Base-by-base conservation (phyloP, 2,113 vertebrate genomes). In the Ornithorhynchus anatinus region DNA sequence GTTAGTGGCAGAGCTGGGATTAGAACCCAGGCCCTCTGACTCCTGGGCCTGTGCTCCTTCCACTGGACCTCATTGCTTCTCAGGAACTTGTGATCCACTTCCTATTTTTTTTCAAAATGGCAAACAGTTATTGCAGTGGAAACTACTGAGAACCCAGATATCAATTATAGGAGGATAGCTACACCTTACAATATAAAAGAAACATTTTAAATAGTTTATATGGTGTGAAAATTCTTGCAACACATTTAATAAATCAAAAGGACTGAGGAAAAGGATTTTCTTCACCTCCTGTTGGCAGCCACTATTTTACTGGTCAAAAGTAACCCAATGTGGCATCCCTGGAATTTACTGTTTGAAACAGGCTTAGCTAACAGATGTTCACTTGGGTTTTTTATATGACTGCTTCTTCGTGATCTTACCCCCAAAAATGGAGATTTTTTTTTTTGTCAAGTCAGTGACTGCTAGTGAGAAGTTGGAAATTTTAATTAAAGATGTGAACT, bases 221-320 rank as follows among this genome's bases (percentile, higher is more conserved):
- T 4, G 10, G 13, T 19, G 3, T 1, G 27, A 16, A 10, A 25
- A 1, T 25, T 1, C 20, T 42, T 3, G 0, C 19, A 10, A 14
- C 5, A 1, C 4, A 37, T 1, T 4, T 1, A 29, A 29, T 1
- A 38, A 2, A 6, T 17, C 5, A 6, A 14, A 7, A 23, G 33
- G 43, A 1, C 2, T n/a, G 15, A n/a, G 1, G 13, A 20, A 5
- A 27, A 37, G 23, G 20, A 19, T 25, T 23, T 35, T 5, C 31
- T 2, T 15, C n/a, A 2, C 20, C 33, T 53, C 43, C n/a, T 15
- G 11, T 2, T 17, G 22, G 50, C 15, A 40, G 37, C 25, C n/a
- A 7, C 16, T 8, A 13, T 13, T 13, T n/a, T 13, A 45, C 33
- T 6, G 25, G n/a, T 6, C 9, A 59, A 22, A n/a, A n/a, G n/a